Percentiles rank a stretch among this genome's conserved stretches.
Conservation (phyloP, 37 sponge, comb jelly and placozoan genomes). For the Tethya wilhelma region DNA sequence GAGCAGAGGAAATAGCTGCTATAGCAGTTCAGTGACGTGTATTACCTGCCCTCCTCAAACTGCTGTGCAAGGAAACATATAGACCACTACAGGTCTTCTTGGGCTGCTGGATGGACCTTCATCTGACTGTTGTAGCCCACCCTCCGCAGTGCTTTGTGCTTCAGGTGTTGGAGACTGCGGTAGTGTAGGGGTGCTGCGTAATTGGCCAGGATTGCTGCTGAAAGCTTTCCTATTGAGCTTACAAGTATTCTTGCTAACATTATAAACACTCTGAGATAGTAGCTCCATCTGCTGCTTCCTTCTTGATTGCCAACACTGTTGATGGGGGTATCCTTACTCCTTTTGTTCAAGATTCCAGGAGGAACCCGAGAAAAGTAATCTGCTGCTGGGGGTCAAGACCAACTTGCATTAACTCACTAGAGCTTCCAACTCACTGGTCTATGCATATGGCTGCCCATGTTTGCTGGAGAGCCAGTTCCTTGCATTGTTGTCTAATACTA, state of each 20-base stretch:
- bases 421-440: background rate
- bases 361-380: slow-evolving; percentile 3
- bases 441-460: background rate
- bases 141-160: slow-evolving; percentile 6
- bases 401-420: slow-evolving; percentile 12
- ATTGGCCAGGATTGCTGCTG: slow-evolving; percentile 21
- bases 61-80: slow-evolving; percentile 7
- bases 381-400: background rate
- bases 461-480: background rate
- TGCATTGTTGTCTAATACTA: no score
- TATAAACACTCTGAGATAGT: background rate
- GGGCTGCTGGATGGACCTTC: background rate
- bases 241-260: slow-evolving; percentile 1
- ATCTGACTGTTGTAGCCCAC: background rate
- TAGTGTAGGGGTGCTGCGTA: slow-evolving; percentile 24
- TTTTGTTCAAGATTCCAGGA: background rate
- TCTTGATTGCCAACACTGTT: background rate
- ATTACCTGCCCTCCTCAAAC: slow-evolving; percentile 17
- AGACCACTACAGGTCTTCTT: slow-evolving; percentile 44
- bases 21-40: slow-evolving; percentile 35
- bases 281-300: background rate
- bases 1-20: slow-evolving; percentile 41
- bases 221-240: slow-evolving; percentile 1
- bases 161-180: background rate
- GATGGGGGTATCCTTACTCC: background rate